Conservation (phyloP, 2,113 vertebrate genomes). For the Sinosuthora webbiana region DNA sequence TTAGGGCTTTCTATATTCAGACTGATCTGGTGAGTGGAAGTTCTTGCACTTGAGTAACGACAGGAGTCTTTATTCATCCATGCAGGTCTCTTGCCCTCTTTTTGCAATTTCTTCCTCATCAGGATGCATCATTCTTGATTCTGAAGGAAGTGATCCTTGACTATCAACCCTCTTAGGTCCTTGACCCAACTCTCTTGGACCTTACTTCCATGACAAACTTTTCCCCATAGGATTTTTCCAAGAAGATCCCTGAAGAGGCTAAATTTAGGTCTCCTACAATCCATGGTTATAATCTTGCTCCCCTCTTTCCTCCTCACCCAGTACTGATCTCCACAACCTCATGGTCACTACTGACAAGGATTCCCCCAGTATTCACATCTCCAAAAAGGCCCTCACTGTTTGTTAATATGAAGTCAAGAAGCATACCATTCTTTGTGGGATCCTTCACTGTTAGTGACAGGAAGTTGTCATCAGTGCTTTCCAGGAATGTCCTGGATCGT, state of each 20-base stretch:
- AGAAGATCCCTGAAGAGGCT: neutral
- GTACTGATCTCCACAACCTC: neutral
- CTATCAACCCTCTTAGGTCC: neutral
- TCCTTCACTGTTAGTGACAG: neutral
- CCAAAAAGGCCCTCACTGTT: neutral
- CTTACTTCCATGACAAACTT: neutral
- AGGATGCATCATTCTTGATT: neutral
- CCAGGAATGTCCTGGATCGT: neutral
- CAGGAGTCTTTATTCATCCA: neutral
- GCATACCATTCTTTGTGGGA: neutral
- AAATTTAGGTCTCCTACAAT: neutral
- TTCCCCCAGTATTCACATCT: neutral
- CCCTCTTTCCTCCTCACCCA: neutral
- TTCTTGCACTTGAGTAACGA: neutral
- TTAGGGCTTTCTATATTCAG: neutral
- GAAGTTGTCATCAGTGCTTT: neutral
- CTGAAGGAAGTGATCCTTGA: neutral
- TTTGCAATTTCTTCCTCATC: neutral
- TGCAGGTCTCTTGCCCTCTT: neutral
- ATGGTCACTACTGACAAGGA: neutral
- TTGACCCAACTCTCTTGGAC: neutral
- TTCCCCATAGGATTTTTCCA: neutral
- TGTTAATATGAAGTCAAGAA: neutral
- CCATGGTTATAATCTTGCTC: accelerated
- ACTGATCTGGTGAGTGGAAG: neutral